These are phyloP conservation scores for Bradysia coprophila DNA, from an alignment of 1,140 invertebrate genomes.

Conservation along the genomic window DNA sequence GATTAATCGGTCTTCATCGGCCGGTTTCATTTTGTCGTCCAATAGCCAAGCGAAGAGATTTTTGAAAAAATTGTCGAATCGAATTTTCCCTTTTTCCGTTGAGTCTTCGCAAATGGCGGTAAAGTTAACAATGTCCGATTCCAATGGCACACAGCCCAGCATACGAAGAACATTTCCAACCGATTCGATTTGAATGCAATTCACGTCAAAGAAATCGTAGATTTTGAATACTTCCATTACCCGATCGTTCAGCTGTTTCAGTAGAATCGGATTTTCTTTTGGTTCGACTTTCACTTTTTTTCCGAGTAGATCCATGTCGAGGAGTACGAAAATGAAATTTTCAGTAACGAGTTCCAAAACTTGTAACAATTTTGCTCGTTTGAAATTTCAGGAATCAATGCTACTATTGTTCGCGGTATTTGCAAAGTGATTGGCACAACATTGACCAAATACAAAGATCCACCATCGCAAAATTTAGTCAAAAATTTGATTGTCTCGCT, in stretches of 20 bases:
- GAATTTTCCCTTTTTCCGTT: background rate
- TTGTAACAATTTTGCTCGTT: too few species aligned
- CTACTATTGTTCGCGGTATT: constrained; percentile 55
- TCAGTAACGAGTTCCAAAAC: too few species aligned
- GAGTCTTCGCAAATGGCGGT: background rate
- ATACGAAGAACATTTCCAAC: background rate
- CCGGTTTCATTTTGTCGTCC: background rate
- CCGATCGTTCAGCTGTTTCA: too few species aligned
- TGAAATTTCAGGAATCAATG: constrained; percentile 58
- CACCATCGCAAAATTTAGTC: constrained; percentile 52
- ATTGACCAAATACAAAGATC: constrained; percentile 58
- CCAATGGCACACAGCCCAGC: background rate
- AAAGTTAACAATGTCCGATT: background rate
- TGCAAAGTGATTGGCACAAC: constrained; percentile 54
- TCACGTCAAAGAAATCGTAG: too few species aligned
- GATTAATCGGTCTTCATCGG: background rate
- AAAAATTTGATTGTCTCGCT: constrained; percentile 45
- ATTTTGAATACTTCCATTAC: too few species aligned
- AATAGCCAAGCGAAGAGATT: background rate
- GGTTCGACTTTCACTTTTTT: too few species aligned
- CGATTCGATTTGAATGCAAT: too few species aligned
- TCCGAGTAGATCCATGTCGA: too few species aligned
- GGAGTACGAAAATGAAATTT: too few species aligned
- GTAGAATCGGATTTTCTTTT: too few species aligned
- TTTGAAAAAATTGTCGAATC: background rate